Base-by-base conservation (phyloP, 1,140 invertebrate species). In the Monochamus saltuarius region DNA sequence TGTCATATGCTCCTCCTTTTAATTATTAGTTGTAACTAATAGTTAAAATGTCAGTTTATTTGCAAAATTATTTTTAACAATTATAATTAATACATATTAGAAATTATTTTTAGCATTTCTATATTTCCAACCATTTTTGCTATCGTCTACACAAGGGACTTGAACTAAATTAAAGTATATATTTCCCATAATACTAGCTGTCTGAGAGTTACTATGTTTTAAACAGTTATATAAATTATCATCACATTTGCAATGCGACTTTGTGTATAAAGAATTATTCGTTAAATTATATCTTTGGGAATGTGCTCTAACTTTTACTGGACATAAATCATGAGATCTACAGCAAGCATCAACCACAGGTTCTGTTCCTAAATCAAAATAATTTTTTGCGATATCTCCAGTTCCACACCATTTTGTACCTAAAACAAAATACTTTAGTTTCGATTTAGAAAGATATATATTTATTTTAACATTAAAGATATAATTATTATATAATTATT, bases 341-440 rank as follows among this genome's bases (percentile, higher is more conserved):
- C 92, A 95, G 75, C 92, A 95, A 65, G 85, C 85, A 76, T 94
- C 92, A 54, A 93, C 83, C 14, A 81, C 77, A 36, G 81, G 77
- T 66, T 89, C 84, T 0, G 80, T 75, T 17, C 92, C 92, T 45
- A 94, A 79, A 74, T 94, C 90, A 73, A 88, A 88, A 76, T 93
- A 94, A 66, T 84, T 84, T n/a, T 82, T 78, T 1, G 92, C 91
- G 55, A 93, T 85, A 72, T 94, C 91, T 1, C 91, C 91, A 0
- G 88, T 86, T 1, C 92, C 92, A 71, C 92, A 94, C 92, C 91
- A 94, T 77, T 93, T 93, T 40, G 91, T 94, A 40, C 91, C 91
- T 94, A 67, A 37, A 72, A 72, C 10, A 42, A 52, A 39, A 54
- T 13, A 13, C n/a, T n/a, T n/a, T n/a, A n/a, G n/a, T n/a, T n/a